Conservation (phyloP, 2,797 vertebrate genomes). For the Acanthopagrus latus region DNA sequence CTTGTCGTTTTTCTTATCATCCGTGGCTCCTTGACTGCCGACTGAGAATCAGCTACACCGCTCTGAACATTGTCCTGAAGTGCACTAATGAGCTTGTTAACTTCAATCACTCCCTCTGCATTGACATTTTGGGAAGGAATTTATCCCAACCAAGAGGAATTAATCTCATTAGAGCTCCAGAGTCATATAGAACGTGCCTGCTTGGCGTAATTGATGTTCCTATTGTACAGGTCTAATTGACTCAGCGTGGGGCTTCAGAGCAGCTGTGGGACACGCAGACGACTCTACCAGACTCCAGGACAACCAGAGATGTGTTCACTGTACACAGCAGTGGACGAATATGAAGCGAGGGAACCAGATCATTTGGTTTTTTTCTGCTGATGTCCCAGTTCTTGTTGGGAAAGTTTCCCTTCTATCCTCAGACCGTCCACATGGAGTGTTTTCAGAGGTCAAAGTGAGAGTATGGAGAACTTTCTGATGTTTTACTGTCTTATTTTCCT, state of each 20-base stretch:
- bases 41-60: constrained; percentile 50
- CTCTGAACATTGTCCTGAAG: constrained; percentile 64
- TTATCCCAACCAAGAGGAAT: constrained; percentile 72
- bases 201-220: constrained; percentile 70
- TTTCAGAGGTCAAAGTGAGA: too few relatives aligned
- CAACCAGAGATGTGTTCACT: constrained; percentile 12
- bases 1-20: constrained; percentile 22
- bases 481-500: too few relatives aligned
- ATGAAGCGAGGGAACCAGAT: not conserved
- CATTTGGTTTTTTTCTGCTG: not conserved
- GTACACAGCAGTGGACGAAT: not conserved
- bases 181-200: constrained; percentile 75
- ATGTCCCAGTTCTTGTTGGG: too few relatives aligned
- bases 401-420: too few relatives aligned
- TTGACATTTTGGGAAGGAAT: constrained; percentile 72
- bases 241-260: constrained; percentile 66
- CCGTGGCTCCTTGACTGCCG: constrained; percentile 26
- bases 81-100: constrained; percentile 84
- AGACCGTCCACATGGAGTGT: too few relatives aligned
- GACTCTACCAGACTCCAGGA: constrained; percentile 39
- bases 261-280: constrained; percentile 54
- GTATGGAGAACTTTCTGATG: too few relatives aligned
- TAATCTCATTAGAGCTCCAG: constrained; percentile 72
- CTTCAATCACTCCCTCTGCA: constrained; percentile 63
- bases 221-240: constrained; percentile 71